phyloP scores from a whole-genome alignment of 1,140 invertebrate genomes.

The Gryllus bimaculatus region DNA sequence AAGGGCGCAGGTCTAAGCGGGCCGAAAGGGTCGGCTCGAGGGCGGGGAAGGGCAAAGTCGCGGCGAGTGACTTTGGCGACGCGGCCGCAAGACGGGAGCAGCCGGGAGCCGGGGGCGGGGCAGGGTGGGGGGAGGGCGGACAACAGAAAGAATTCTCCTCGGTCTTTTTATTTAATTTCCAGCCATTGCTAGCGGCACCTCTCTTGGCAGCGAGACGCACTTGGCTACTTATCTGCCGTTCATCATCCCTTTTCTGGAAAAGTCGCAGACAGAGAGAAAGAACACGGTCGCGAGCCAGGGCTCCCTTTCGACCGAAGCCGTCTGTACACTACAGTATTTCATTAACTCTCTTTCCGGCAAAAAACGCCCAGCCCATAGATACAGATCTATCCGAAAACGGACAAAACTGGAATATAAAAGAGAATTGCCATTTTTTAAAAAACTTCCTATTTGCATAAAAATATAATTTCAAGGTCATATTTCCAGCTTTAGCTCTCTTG shows the following conservation, averaged over 20 bases:
- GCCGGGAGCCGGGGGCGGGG: too few relatives aligned
- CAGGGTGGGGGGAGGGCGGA: neutral
- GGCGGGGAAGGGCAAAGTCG: too few relatives aligned
- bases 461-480: constrained; percentile 6
- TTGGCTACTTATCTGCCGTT: neutral
- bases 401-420: neutral
- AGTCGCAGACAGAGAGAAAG: neutral
- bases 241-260: neutral
- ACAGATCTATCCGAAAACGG: neutral
- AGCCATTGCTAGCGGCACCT: neutral
- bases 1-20: too few relatives aligned
- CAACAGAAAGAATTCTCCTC: neutral
- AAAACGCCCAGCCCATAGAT: neutral
- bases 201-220: neutral
- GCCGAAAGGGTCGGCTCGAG: too few relatives aligned
- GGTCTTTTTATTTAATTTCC: neutral
- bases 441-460: neutral
- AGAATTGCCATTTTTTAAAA: neutral
- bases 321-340: neutral
- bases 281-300: neutral
- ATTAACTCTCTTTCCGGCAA: neutral
- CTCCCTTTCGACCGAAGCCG: neutral
- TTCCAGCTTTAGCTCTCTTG: neutral
- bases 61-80: too few relatives aligned
- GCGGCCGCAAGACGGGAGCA: too few relatives aligned